These are phyloP conservation scores for Oscheius sp. DNA, from an alignment of 2,888 invertebrate species.

Conservation along the genomic window DNA sequence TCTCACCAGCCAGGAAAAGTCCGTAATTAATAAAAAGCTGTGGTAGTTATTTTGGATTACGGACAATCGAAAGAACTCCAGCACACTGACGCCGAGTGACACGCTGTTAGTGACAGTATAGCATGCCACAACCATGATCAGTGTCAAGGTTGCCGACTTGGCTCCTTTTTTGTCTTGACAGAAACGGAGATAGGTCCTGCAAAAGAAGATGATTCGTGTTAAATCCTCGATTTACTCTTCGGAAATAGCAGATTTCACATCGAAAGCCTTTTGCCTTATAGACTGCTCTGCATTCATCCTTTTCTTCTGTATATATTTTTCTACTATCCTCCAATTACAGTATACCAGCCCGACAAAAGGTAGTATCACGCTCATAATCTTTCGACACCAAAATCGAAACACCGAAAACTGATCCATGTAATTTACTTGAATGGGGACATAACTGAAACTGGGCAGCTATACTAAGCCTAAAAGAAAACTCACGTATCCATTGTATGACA, in stretches of 20 bases:
- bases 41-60: conserved; percentile 58
- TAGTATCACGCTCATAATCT: conserved; percentile 52
- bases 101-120: conserved; percentile 57
- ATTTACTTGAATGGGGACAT: conserved; percentile 31
- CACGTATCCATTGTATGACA: conserved; percentile 48
- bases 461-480: background rate
- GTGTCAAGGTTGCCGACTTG: conserved; percentile 62
- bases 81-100: conserved; percentile 58
- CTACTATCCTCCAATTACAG: conserved; percentile 59
- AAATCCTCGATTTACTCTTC: conserved; percentile 21
- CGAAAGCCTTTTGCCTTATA: conserved; percentile 31
- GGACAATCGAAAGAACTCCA: conserved; percentile 58
- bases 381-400: conserved; percentile 36
- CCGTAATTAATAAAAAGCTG: conserved; percentile 58
- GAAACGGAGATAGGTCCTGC: conserved; percentile 41
- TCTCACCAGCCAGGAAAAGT: conserved; percentile 58
- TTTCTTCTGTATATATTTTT: conserved; percentile 44
- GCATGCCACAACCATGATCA: conserved; percentile 62
- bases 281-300: conserved; percentile 39
- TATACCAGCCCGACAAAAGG: conserved; percentile 61
- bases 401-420: conserved; percentile 24
- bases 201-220: background rate
- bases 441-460: conserved; percentile 31
- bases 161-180: conserved; percentile 64
- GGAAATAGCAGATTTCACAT: conserved; percentile 6